These are phyloP conservation scores for Apamea epomidion DNA, from an alignment of 2,888 invertebrate species.

Conservation along the genomic window DNA sequence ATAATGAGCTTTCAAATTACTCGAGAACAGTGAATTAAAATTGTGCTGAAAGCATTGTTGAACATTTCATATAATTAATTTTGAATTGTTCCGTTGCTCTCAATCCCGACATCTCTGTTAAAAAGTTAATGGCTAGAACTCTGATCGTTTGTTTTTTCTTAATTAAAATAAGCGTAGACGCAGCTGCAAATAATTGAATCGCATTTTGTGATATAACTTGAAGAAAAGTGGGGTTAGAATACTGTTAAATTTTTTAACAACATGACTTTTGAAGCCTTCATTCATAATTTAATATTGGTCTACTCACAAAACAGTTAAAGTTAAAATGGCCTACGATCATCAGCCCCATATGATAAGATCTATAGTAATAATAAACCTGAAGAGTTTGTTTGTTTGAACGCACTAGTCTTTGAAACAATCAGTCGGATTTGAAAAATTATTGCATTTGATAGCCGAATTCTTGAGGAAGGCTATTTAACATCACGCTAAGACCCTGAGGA, in stretches of 20 bases:
- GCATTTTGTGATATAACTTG: slow-evolving; percentile 27
- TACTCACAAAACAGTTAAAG: neutral
- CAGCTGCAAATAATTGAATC: slow-evolving; percentile 64
- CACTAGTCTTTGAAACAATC: no score
- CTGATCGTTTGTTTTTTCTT: slow-evolving; percentile 62
- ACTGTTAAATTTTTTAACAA: neutral
- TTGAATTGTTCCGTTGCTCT: slow-evolving; percentile 72
- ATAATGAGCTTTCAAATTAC: slow-evolving; percentile 75
- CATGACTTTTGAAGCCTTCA: neutral
- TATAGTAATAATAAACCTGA: no score
- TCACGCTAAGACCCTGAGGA: no score
- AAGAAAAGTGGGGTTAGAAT: neutral
- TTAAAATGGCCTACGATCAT: neutral
- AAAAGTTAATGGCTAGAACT: slow-evolving; percentile 62
- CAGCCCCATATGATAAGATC: neutral
- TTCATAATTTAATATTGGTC: neutral
- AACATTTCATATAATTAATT: slow-evolving; percentile 75
- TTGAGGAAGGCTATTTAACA: no score
- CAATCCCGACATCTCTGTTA: slow-evolving; percentile 61
- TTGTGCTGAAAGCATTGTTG: slow-evolving; percentile 72
- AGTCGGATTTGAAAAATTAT: no score
- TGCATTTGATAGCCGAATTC: no score
- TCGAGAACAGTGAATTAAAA: slow-evolving; percentile 72
- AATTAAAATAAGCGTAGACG: slow-evolving; percentile 63
- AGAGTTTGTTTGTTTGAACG: no score